Percentiles rank a stretch among this genome's conserved stretches.
Evolutionary conservation across 2,797 vertebrate genomes (phyloP).

Genomic region (Neosilurus hyrtlii): DNA sequence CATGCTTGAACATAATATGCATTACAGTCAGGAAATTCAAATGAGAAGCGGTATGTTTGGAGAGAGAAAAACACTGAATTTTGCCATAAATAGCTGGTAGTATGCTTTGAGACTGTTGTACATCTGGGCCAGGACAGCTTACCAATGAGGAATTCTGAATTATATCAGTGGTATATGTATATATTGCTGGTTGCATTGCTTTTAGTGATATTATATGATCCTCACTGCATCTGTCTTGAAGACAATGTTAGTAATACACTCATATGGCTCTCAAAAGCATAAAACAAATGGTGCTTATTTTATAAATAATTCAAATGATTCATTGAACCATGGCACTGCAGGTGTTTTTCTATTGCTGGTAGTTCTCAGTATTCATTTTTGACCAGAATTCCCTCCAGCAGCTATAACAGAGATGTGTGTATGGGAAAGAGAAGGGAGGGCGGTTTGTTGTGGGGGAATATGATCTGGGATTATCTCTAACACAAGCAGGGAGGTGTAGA

Average conservation of each 20-base stretch:
- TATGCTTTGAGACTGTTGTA: no score
- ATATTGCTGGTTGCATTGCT: not conserved
- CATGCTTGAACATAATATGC: no score
- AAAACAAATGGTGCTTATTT: conserved; percentile 49
- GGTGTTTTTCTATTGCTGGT: conserved; percentile 45
- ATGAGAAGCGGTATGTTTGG: no score
- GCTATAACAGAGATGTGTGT: not conserved
- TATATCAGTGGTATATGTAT: no score
- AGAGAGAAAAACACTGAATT: no score
- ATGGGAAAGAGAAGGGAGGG: no score
- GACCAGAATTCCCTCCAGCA: conserved; percentile 9
- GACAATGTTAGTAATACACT: conserved; percentile 48
- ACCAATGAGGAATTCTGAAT: no score
- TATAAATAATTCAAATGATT: conserved; percentile 35
- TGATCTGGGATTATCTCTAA: conserved; percentile 40
- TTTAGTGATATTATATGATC: not conserved
- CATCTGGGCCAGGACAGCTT: no score
- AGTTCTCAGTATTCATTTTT: conserved; percentile 36
- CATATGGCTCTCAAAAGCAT: conserved; percentile 51
- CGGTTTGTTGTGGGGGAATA: not conserved
- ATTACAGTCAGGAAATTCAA: no score
- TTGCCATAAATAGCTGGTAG: no score
- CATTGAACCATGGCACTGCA: conserved; percentile 48
- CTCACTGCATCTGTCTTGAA: conserved; percentile 29
- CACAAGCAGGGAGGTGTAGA: conserved; percentile 3